phyloP scores from a whole-genome alignment of 30 jellyfish, hydroid and myxozoan genomes.

The Phacellophora camtschatica region DNA sequence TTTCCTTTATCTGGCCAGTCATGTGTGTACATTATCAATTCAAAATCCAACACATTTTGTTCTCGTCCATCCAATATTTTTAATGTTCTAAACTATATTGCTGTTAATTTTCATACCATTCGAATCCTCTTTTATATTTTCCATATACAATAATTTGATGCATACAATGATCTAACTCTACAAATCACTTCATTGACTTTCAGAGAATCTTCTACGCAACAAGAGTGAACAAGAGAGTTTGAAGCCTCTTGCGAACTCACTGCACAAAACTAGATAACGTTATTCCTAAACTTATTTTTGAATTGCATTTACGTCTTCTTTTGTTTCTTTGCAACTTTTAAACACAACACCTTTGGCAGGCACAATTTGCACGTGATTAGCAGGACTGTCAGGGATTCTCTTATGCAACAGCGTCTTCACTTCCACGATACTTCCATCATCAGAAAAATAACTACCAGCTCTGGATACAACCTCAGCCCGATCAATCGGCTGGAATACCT shows the following conservation, averaged over 20 bases:
- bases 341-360: constrained; percentile 70
- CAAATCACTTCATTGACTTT: no score
- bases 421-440: constrained; percentile 26
- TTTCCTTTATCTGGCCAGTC: no score
- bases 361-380: constrained; percentile 64
- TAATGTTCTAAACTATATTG: no score
- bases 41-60: no score
- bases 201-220: no score
- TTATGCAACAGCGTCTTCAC: constrained; percentile 60
- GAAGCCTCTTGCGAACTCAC: background rate
- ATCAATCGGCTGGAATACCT: constrained; percentile 57
- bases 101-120: no score
- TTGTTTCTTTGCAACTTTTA: constrained; percentile 57
- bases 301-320: constrained; percentile 58
- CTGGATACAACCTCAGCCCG: constrained; percentile 38
- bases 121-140: no score
- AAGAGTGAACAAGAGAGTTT: background rate
- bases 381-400: constrained; percentile 61
- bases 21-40: no score
- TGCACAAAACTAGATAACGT: background rate
- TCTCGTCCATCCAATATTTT: no score
- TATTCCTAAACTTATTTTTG: background rate
- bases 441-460: constrained; percentile 27
- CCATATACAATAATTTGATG: no score
- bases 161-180: no score